Evolutionary conservation across 2,888 invertebrate species (phyloP), one percentile per base, ranked within the genome.

Genomic region (Hydrotaea diabolus): DNA sequence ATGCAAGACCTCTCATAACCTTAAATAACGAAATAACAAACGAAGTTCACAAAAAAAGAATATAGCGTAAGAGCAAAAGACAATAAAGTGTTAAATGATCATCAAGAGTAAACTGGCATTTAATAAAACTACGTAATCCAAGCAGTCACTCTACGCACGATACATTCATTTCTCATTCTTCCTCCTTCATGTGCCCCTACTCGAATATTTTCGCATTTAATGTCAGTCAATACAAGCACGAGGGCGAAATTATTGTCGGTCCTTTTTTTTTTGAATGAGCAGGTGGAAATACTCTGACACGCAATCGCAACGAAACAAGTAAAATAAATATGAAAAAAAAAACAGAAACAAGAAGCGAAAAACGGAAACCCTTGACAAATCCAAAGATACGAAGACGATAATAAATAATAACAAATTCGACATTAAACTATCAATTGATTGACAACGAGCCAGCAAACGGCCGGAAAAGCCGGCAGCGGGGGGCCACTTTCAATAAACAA

Each of bases 241-340:
- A 2, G 13, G 21, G 15, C 15, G 21, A 46, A 13, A 46, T 46
- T 64, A 86, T 80, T 86, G 87, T 87, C 26, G n/a, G n/a, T n/a
- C n/a, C n/a, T n/a, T 59, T 1, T 31, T 31, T 31, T 31, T 7
- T 31, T 7, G 31, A 7, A 31, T 2, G 26, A 2, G 23, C 7
- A 46, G 69, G 77, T 80, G 21, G 71, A 87, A 77, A 66, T 69
- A 23, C 39, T 69, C 9, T 53, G 69, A 49, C 77, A 69, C 69
- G 66, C 53, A 77, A 66, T 75, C 19, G 43, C 13, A 31, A 64
- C 66, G 15, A 36, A 43, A 74, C 46, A 73, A 43, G 23, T 46
- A 19, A 55, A 19, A 46, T 57, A 59, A 62, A 46, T 17, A 59
- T 4, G 11, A 49, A 13, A 3, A 36, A 59, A 57, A 13, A 26